These are phyloP conservation scores for Polydrusus cervinus DNA, from an alignment of 2,888 invertebrate genomes.

Conservation along the genomic window DNA sequence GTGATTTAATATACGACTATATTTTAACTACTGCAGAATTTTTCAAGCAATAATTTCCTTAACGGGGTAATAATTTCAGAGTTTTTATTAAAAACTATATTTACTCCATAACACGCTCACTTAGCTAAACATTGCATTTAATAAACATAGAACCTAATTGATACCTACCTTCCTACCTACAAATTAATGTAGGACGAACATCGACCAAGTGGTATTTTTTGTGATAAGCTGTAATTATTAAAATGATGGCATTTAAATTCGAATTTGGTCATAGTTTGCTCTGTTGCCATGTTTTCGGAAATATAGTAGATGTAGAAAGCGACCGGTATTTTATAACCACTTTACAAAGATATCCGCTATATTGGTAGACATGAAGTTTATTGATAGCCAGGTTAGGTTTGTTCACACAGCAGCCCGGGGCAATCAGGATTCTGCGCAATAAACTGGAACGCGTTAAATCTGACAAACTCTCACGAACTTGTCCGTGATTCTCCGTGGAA, in stretches of 20 bases:
- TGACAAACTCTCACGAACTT: no score
- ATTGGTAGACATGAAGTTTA: no score
- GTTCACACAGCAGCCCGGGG: no score
- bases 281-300: not conserved
- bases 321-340: not conserved
- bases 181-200: slow-evolving; percentile 19
- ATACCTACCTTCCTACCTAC: slow-evolving; percentile 14
- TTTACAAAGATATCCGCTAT: no score
- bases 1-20: no score
- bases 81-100: not conserved
- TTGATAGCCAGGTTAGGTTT: no score
- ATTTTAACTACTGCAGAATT: no score
- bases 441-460: no score
- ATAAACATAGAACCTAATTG: slow-evolving; percentile 14
- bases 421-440: no score
- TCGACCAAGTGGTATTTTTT: slow-evolving; percentile 21
- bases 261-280: slow-evolving; percentile 2
- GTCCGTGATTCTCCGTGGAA: no score
- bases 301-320: not conserved
- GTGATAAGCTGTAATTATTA: slow-evolving; percentile 19
- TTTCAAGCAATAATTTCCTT: not conserved
- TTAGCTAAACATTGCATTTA: slow-evolving; percentile 18
- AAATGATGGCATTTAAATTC: slow-evolving; percentile 20
- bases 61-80: not conserved
- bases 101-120: slow-evolving; percentile 1